Conservation (phyloP, 2,113 vertebrate species). For the Tetraodon nigroviridis region DNA sequence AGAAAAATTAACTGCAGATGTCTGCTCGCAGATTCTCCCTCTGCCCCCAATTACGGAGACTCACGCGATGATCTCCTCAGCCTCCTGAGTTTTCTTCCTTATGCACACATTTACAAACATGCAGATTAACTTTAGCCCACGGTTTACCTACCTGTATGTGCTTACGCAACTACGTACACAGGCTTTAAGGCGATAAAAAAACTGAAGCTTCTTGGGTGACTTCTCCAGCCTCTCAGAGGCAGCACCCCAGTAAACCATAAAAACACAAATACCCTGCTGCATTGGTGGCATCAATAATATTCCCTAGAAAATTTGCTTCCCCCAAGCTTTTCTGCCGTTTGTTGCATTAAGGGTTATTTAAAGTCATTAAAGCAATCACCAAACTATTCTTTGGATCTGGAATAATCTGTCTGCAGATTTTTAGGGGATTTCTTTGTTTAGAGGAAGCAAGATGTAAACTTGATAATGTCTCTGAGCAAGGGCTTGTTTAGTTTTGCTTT, state of each 20-base stretch:
- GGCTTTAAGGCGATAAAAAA: neutral
- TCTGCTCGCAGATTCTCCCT: conserved; percentile 71
- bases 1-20: conserved; percentile 85
- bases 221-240: neutral
- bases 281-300: conserved; percentile 52
- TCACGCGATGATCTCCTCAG: conserved; percentile 76
- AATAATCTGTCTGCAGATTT: conserved; percentile 61
- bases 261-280: conserved; percentile 45
- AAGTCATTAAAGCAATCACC: conserved; percentile 64
- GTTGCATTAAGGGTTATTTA: conserved; percentile 63
- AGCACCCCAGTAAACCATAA: conserved; percentile 31
- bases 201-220: no score
- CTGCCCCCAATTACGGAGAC: conserved; percentile 84
- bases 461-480: conserved; percentile 42
- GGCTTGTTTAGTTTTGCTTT: no score
- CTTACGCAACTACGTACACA: conserved; percentile 9
- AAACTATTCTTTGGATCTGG: conserved; percentile 57
- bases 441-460: conserved; percentile 47
- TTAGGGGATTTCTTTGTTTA: conserved; percentile 62
- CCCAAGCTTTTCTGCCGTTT: conserved; percentile 43
- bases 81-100: conserved; percentile 27
- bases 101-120: conserved; percentile 11
- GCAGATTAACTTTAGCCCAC: neutral
- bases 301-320: conserved; percentile 35
- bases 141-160: conserved; percentile 17